A percentile compares a stretch with the other conserved stretches of the same genome.
Conservation (phyloP, 64 coral and sea anemone genomes). For the Pocillopora verrucosa region DNA sequence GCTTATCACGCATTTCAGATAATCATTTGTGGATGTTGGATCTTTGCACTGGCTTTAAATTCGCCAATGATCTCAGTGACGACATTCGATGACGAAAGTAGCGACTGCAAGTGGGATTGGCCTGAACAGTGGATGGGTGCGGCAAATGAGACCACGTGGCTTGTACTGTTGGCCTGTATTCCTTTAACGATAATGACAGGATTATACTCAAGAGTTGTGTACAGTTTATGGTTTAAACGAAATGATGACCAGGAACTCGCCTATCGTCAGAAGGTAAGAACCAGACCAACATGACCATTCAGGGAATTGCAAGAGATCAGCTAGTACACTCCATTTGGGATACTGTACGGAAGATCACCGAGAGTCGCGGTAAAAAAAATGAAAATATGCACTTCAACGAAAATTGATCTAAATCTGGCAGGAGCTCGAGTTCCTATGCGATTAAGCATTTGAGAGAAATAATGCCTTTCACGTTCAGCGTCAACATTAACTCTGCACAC, state of each 20-base stretch:
- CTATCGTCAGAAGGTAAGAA: conserved; percentile 12
- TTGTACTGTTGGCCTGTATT: not conserved
- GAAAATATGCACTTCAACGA: too few species aligned
- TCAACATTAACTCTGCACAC: too few species aligned
- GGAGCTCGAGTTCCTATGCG: too few species aligned
- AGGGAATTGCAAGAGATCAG: not conserved
- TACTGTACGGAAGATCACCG: too few species aligned
- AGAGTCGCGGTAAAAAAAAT: too few species aligned
- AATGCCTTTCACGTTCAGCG: too few species aligned
- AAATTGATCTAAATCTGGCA: too few species aligned
- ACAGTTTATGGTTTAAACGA: conserved; percentile 35
- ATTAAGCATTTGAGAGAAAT: too few species aligned
- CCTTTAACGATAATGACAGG: conserved; percentile 19
- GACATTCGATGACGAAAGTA: not conserved
- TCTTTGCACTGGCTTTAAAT: not conserved
- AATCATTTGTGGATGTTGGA: not conserved
- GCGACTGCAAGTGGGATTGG: not conserved
- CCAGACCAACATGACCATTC: not conserved
- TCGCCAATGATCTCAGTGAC: not conserved
- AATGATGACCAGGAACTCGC: not conserved
- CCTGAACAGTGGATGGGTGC: not conserved
- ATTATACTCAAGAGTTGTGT: conserved; percentile 46
- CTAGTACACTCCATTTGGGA: too few species aligned
- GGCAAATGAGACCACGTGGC: not conserved
- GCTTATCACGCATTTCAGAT: conserved; percentile 1